Conservation (phyloP, 1,140 invertebrate genomes). For the Physella acuta region DNA sequence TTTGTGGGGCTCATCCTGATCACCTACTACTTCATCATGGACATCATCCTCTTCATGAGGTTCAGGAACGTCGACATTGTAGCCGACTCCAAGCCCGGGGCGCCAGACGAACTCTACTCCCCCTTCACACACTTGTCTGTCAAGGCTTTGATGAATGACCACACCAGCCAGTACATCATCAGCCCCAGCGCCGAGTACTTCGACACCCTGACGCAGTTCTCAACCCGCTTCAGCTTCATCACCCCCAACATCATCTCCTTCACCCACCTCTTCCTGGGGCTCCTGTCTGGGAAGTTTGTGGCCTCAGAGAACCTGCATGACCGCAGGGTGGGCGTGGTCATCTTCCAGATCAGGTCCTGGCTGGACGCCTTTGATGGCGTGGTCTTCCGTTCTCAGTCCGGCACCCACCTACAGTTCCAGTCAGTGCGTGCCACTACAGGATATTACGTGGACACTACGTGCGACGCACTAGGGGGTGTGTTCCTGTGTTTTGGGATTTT, state of each 20-base stretch:
- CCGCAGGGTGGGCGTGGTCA: constrained; percentile 46
- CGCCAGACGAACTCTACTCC: constrained; percentile 34
- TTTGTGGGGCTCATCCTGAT: constrained; percentile 35
- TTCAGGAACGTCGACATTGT: constrained; percentile 38
- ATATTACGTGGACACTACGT: constrained; percentile 50
- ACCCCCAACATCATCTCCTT: constrained; percentile 55
- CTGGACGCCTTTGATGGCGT: constrained; percentile 55
- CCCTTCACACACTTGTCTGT: constrained; percentile 50
- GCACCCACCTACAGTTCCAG: constrained; percentile 32
- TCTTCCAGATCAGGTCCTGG: constrained; percentile 51
- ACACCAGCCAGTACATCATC: constrained; percentile 48
- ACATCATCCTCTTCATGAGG: constrained; percentile 43
- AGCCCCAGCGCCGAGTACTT: constrained; percentile 51
- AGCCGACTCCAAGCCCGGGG: constrained; percentile 36
- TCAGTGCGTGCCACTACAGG: constrained; percentile 48
- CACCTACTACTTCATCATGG: constrained; percentile 51
- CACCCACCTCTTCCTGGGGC: constrained; percentile 44
- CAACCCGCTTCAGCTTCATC: constrained; percentile 50
- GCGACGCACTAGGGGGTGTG: constrained; percentile 47
- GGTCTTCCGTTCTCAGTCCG: constrained; percentile 45
- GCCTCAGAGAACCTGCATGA: constrained; percentile 44
- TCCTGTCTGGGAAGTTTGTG: constrained; percentile 48
- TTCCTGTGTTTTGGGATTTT: constrained; percentile 43
- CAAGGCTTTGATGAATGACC: constrained; percentile 56
- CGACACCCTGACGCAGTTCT: constrained; percentile 49